Evolutionary conservation across 2,797 vertebrate genomes (phyloP), one percentile per base, ranked within the genome.

Genomic region (Phrynocephalus vlangalii): DNA sequence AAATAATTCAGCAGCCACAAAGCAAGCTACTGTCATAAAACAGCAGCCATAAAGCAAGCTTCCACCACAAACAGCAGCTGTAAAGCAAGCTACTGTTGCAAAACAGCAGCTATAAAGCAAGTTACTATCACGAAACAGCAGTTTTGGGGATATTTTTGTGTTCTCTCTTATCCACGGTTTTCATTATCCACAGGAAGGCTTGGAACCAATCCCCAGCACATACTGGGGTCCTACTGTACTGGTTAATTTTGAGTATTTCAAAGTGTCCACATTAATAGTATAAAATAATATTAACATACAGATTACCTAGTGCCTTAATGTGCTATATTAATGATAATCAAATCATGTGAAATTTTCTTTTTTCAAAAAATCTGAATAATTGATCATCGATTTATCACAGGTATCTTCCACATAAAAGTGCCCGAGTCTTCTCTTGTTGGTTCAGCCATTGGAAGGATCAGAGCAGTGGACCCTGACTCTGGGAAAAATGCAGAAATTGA

Each of bases 401-500:
- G 98, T 95, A 99, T 99, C 94, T 99, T 99, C 92, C 98, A 99
- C 92, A 96, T 99, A 68, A 97, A 98, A 95, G 98, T 99, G 75
- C 98, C 98, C 0, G 99, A 99, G 90, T 97, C 98, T 7, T 99
- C 98, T 26, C 92, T 96, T 0, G 95, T 99, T 90, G 98, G 98
- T 5, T 98, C 98, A 4, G 97, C 98, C 3, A 97, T 99, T 76
- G 99, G 99, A 72, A 97, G 98, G 90, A 99, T 99, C 95, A 98
- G 98, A 96, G 99, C 99, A 68, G 98, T 99, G n/a, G 99, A 99
- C 90, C 96, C 99, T 86, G 99, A 99, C 95, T 98, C 97, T 80
- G 99, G 99, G 73, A 97, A 96, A 90, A 99, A 99, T 85, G 98
- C 99, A 0, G 98, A 99, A 95, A 99, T 99, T n/a, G 98, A 98